Evolutionary conservation across 2,113 vertebrate genomes (phyloP), one percentile per base, ranked within the genome.

Genomic region (Cyprinodon brontotheroides): DNA sequence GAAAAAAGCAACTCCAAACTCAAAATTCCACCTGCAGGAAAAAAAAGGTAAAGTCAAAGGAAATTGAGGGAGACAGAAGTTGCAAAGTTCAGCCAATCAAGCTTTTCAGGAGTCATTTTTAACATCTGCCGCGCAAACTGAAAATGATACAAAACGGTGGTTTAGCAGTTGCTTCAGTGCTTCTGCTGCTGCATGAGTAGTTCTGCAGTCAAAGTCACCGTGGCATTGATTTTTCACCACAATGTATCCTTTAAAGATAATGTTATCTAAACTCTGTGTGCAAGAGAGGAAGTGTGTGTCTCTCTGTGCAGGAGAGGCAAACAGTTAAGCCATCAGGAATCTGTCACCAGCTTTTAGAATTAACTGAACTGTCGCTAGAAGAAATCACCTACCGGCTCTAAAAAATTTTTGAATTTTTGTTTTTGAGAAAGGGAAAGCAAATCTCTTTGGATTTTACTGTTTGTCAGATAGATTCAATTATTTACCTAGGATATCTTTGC

Each of bases 1-100:
- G 77, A 89, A 92, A 86, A 84, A 84, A 88, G 86, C 74, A 83
- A 84, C 53, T 81, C 66, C 61, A 85, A 87, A 91, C 80, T 68
- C 79, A 90, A 87, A 87, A 84, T 57, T 29, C 74, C 79, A 89
- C 82, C 74, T 84, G 74, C 68, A 76, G 64, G n/a, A 63, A 67
- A 4, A 59, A 43, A 1, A 9, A 67, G 76, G 69, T 50, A 22
- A 74, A 74, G 65, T 88, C 85, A 80, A 68, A 78, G 78, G 72
- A 88, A 87, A 81, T 83, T 37, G 84, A 29, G 29, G 70, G 78
- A 74, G 82, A 78, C 68, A 75, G 82, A 50, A 65, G 67, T 82
- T 71, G 63, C 67, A 73, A 75, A 78, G 72, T 86, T 87, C 72
- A 78, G 72, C 82, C 78, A 80, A 71, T 83, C 75, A 59, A 71